phyloP scores from a whole-genome alignment of 2,797 vertebrate genomes.

The Falco concolor region DNA sequence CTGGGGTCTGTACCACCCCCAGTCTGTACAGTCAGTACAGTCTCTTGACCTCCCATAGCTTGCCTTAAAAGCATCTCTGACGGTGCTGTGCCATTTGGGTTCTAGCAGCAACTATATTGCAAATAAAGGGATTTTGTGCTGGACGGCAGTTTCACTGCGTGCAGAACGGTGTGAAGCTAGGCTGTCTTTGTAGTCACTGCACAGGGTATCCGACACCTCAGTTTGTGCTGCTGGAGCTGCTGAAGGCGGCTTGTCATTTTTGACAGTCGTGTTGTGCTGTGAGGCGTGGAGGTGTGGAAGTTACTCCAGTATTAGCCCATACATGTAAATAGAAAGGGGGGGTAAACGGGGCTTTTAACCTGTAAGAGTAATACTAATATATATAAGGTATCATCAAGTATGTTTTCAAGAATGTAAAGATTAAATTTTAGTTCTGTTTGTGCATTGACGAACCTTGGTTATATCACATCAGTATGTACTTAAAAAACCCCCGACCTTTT shows the following conservation, averaged over 20 bases:
- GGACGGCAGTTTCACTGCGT: neutral
- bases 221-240: neutral
- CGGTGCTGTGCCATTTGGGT: neutral
- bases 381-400: fast-evolving
- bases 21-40: neutral
- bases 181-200: too few relatives aligned
- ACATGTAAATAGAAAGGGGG: neutral
- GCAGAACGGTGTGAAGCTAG: neutral
- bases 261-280: neutral
- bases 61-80: neutral
- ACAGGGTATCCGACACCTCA: neutral
- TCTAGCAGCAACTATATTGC: neutral
- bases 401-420: neutral
- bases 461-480: neutral
- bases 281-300: too few relatives aligned
- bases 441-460: neutral
- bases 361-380: neutral
- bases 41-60: neutral
- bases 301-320: neutral
- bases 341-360: neutral
- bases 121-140: neutral
- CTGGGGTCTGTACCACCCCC: neutral
- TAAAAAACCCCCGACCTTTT: neutral
- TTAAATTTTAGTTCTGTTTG: neutral
- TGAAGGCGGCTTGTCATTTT: neutral